Evolutionary conservation across 2,797 vertebrate species (phyloP).

Genomic region (Dromococcyx pavoninus): DNA sequence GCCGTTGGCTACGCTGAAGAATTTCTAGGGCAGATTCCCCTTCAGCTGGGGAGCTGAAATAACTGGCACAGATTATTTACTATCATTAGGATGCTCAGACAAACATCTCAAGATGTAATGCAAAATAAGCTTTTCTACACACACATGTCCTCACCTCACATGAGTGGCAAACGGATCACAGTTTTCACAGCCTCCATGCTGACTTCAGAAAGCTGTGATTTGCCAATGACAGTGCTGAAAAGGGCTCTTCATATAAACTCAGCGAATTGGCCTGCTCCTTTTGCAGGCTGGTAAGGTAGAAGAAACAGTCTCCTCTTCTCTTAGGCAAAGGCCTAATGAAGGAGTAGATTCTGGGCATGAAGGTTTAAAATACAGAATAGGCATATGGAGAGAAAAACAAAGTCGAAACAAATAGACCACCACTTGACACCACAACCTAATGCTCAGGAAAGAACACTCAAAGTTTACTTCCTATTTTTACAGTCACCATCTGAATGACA

Average conservation of each 20-base stretch:
- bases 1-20: background rate
- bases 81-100: background rate
- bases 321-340: background rate
- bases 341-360: background rate
- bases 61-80: background rate
- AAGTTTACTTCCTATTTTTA: slow-evolving; percentile 35
- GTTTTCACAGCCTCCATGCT: background rate
- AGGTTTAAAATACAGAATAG: background rate
- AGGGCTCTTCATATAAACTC: background rate
- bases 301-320: background rate
- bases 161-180: background rate
- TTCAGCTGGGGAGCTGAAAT: background rate
- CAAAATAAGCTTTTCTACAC: background rate
- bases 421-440: slow-evolving; percentile 22
- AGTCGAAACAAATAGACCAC: slow-evolving; percentile 31
- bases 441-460: background rate
- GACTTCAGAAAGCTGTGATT: background rate
- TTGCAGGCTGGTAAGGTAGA: background rate
- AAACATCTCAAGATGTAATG: background rate
- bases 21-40: background rate
- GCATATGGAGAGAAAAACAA: background rate
- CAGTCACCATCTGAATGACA: background rate
- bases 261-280: background rate
- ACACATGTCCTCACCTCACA: background rate
- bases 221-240: background rate